Evolutionary conservation across 2,797 vertebrate genomes (phyloP), one percentile per base, ranked within the genome.

Genomic region (Falco berigora): DNA sequence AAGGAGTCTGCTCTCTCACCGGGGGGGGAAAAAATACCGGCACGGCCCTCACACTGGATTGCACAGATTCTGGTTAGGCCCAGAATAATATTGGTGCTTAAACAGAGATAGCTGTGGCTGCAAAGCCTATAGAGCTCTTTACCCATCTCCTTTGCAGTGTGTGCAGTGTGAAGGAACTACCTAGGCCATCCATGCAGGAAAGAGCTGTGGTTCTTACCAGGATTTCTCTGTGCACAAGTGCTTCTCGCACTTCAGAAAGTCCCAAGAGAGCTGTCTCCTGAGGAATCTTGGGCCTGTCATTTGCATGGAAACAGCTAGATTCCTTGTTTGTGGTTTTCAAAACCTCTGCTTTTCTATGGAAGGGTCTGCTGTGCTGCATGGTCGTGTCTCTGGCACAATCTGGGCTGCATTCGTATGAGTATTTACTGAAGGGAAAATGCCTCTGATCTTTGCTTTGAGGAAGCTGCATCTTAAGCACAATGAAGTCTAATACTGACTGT

Each of bases 1-100:
- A 59, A 40, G 0, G 1, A 40, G 28, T 20, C 2, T 2, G 2
- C 11, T 67, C 79, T 38, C 22, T 83, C 9, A 3, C 21, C 0
- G 5, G 4, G 4, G 53, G 53, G 13, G 11, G 32, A 38, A 38
- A 61, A 40, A 8, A 2, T 1, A 17, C 2, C 15, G 40, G 7
- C 2, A 1, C 6, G 34, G 13, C 30, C 61, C 63, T 73, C 32
- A 4, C 3, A 3, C 6, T 11, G 32, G 38, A 14, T 18, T 21
- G 42, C 42, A 46, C n/a, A 11, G 27, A 3, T 38, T 22, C 34
- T 16, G 9, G 9, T 27, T 24, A 15, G 69, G 24, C 25, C 24
- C 0, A 3, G 63, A n/a, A 16, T 52, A 15, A 10, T 21, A 6
- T 9, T 8, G 20, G 3, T 59, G 24, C n/a, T 72, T 32, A 28